These are phyloP conservation scores for Pampusana beccarii DNA, from an alignment of 2,113 vertebrate species.

Conservation along the genomic window DNA sequence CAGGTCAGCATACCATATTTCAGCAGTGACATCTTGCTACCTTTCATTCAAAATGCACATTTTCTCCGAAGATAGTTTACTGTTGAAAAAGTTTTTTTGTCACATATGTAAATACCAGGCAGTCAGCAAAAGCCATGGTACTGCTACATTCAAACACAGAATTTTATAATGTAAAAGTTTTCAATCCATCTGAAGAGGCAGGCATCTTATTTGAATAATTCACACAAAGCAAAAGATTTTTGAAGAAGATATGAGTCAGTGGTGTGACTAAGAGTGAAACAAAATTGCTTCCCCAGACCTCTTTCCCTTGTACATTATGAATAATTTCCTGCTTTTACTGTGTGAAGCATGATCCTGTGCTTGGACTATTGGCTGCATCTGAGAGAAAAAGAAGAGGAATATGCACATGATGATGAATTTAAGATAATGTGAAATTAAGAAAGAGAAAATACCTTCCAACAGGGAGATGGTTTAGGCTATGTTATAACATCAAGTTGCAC, in stretches of 20 bases:
- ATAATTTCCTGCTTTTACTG: neutral
- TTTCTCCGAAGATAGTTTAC: neutral
- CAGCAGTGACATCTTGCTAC: neutral
- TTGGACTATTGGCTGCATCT: neutral
- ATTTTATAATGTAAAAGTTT: neutral
- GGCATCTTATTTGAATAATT: neutral
- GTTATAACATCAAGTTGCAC: too few relatives aligned
- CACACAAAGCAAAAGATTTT: neutral
- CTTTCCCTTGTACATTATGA: neutral
- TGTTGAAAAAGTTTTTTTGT: neutral
- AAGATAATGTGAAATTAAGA: neutral
- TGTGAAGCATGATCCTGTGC: neutral
- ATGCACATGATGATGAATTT: neutral
- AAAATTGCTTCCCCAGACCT: neutral
- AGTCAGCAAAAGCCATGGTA: neutral
- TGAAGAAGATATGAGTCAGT: neutral
- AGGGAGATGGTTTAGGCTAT: neutral
- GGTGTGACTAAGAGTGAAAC: neutral
- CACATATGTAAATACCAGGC: rapidly evolving
- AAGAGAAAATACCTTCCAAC: neutral
- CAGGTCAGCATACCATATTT: neutral
- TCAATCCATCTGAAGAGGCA: neutral
- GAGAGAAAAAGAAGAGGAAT: neutral
- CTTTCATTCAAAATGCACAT: neutral
- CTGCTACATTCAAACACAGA: neutral